Percentiles rank a stretch among this genome's conserved stretches.
Evolutionary conservation across 2,797 vertebrate species (phyloP).

Genomic region (Channallabes apus): DNA sequence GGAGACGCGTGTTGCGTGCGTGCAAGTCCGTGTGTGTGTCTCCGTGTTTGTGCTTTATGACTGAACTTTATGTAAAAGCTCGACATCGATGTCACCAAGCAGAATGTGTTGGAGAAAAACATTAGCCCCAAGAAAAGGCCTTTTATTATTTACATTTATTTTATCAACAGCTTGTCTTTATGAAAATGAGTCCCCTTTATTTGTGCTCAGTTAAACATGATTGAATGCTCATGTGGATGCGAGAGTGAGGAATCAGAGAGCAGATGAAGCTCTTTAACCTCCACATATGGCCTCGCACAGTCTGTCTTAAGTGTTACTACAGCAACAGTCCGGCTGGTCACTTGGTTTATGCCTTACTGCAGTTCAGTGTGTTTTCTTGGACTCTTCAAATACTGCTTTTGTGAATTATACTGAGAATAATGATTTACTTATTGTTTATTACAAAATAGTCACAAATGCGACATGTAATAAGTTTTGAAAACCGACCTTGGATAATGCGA

Average conservation of each 20-base stretch:
- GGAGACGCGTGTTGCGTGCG: not conserved
- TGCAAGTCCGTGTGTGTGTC: slow-evolving; percentile 10
- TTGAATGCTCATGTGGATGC: not conserved
- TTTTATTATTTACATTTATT: not conserved
- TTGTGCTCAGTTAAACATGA: slow-evolving; percentile 16
- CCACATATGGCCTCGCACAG: not conserved
- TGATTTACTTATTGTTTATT: not conserved
- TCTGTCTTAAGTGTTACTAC: slow-evolving; percentile 5
- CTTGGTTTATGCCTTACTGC: not conserved
- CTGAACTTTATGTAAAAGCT: slow-evolving; percentile 19
- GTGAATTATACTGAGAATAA: not conserved
- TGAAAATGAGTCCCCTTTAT: not conserved
- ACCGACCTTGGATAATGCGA: not conserved
- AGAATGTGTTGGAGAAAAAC: not conserved
- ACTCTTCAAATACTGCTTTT: not conserved
- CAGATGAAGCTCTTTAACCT: slow-evolving; percentile 27
- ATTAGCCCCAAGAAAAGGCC: not conserved
- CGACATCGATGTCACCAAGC: slow-evolving; percentile 1
- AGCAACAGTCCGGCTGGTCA: not conserved
- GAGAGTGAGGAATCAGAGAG: not conserved
- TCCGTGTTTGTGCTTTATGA: not conserved
- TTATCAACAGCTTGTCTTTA: not conserved
- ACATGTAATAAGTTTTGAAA: not conserved
- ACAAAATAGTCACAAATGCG: not conserved
- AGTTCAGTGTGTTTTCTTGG: not conserved